Evolutionary conservation across 1,140 invertebrate genomes (phyloP), one percentile per base, ranked within the genome.

Genomic region (Myzus persicae): DNA sequence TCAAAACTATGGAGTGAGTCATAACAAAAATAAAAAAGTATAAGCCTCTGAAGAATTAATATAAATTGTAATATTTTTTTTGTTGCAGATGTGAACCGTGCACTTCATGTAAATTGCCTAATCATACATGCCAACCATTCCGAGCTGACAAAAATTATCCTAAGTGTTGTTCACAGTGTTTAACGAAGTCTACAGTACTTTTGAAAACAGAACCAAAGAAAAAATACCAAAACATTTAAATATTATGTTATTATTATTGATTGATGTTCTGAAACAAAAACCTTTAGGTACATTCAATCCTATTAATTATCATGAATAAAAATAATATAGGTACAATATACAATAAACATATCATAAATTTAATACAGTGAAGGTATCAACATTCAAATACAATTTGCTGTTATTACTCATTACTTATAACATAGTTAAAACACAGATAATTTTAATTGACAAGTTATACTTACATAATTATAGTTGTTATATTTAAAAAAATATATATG

Each of bases 1-100:
- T 93, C 38, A 93, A 93, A 48, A 93, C 24, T 31, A 93, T 93
- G 36, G 14, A 85, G 91, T 93, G 54, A 93, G 76, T 92, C 18
- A 51, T 38, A 46, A 26, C 1, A 88, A 24, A 88, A 36, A 31
- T 51, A 51, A 24, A 22, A 48, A 51, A 51, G 24, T 48, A 24
- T 36, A 48, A 48, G 22, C 11, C 6, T 87, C 14, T 7, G 3
- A 24, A 24, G 36, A 51, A 51, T 51, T 36, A 48, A 46, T 14
- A 46, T 38, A 40, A 38, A 31, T 90, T 59, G 40, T 59, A 20
- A 38, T 26, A 38, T 59, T 54, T 31, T n/a, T 59, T 42, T 26
- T 90, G 26, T 90, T 90, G 6, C 36, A 93, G 91, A 42, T 93
- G 91, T 38, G 91, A 54, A 42, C 42, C 81, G 4, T 93, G 91